Conservation (phyloP, 2,797 vertebrate genomes). For the Miichthys miiuy region DNA sequence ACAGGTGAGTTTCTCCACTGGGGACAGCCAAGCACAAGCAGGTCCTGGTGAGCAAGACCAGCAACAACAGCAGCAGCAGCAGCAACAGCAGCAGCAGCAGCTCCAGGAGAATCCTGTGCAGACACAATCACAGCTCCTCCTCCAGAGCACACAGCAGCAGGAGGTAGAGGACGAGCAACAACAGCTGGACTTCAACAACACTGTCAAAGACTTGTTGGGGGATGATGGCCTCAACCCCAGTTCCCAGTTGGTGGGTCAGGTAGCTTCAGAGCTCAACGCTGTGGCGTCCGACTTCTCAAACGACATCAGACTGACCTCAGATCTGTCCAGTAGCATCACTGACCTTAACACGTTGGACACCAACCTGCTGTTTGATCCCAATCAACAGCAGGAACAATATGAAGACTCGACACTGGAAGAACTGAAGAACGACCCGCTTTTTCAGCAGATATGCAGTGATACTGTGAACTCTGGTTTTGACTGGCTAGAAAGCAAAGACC, state of each 20-base stretch:
- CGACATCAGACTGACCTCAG: conserved; percentile 97
- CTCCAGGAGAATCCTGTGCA: conserved; percentile 77
- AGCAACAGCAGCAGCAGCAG: conserved; percentile 73
- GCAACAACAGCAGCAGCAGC: conserved; percentile 74
- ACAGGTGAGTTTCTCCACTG: conserved; percentile 91
- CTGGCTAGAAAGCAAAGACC: conserved; percentile 99
- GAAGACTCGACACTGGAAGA: conserved; percentile 99
- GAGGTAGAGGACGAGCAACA: conserved; percentile 82
- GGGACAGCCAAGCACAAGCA: conserved; percentile 94
- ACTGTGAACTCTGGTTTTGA: conserved; percentile 98
- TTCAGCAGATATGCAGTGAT: conserved; percentile 99
- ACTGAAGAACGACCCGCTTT: conserved; percentile 98
- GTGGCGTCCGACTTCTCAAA: conserved; percentile 95
- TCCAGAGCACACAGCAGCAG: conserved; percentile 84
- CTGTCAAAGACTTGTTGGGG: conserved; percentile 97
- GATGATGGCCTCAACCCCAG: conserved; percentile 94
- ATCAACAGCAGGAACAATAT: conserved; percentile 98
- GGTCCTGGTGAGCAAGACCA: conserved; percentile 88
- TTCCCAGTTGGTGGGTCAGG: conserved; percentile 96
- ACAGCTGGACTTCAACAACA: conserved; percentile 96
- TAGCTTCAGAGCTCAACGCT: conserved; percentile 92
- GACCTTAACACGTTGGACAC: conserved; percentile 98
- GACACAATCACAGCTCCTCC: conserved; percentile 81
- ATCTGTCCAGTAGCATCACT: conserved; percentile 99
- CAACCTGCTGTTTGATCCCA: conserved; percentile 98